Conservation (phyloP, 2,797 vertebrate species). For the Halcyon smyrnensis region DNA sequence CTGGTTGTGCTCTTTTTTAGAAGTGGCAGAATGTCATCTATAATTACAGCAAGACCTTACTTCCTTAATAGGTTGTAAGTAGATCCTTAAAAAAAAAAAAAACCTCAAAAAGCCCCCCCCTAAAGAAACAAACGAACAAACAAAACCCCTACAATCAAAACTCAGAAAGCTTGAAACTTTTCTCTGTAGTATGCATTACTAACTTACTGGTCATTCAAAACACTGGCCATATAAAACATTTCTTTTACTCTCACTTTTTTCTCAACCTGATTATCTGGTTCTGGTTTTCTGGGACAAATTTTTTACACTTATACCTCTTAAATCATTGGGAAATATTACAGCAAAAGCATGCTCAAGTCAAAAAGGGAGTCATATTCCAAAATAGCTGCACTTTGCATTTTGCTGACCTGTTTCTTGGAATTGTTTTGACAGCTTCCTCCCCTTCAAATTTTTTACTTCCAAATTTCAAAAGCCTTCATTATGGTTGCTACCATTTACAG, state of each 20-base stretch:
- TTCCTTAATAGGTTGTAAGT: not conserved
- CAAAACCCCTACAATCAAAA: not conserved
- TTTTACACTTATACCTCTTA: not conserved
- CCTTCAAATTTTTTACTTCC: not conserved
- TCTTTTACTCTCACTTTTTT: not conserved
- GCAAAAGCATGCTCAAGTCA: not conserved
- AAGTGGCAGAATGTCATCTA: not conserved
- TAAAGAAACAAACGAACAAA: not conserved
- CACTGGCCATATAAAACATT: not conserved
- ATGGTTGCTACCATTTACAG: not conserved
- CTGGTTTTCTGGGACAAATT: not conserved
- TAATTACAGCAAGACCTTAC: not conserved
- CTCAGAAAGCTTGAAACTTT: not conserved
- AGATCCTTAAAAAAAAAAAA: not conserved
- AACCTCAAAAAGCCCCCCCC: not conserved
- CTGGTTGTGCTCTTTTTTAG: not conserved
- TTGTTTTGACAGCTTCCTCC: not conserved
- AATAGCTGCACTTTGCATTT: not conserved
- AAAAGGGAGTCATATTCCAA: not conserved
- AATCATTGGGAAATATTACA: not conserved
- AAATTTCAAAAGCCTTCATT: not conserved
- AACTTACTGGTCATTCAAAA: not conserved
- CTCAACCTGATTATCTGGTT: not conserved
- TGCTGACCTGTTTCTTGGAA: not conserved
- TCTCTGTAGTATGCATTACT: not conserved